Evolutionary conservation across 2,797 vertebrate species (phyloP).

Genomic region (Oreochromis mossambicus): DNA sequence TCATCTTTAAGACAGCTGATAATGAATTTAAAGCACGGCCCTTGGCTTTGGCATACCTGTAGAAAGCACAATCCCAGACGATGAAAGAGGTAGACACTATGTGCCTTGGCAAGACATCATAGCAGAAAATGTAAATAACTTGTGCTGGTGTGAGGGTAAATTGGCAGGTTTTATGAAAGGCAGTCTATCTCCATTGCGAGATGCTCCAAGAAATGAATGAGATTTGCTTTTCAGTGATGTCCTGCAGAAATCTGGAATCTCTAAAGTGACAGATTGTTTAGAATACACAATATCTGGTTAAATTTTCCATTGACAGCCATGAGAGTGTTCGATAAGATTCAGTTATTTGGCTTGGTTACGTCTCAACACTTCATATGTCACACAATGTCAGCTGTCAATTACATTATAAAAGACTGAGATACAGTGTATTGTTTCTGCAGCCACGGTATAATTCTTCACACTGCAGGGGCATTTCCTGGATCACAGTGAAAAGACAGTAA

Average conservation of each 20-base stretch:
- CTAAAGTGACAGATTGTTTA: constrained; percentile 1
- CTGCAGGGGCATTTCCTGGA: not conserved
- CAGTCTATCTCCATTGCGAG: constrained; percentile 10
- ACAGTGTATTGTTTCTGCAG: not conserved
- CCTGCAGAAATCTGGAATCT: constrained; percentile 8
- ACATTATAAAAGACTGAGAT: not conserved
- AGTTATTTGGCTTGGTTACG: not conserved
- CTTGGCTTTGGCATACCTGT: constrained; percentile 60
- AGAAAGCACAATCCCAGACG: constrained; percentile 56
- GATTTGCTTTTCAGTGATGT: constrained; percentile 24
- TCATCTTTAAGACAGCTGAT: constrained; percentile 72
- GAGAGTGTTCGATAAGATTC: not conserved
- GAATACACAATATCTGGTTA: constrained; percentile 4
- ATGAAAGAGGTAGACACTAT: constrained; percentile 57
- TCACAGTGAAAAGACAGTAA: not conserved
- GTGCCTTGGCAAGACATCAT: constrained; percentile 60
- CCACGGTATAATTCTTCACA: not conserved
- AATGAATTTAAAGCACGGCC: constrained; percentile 71
- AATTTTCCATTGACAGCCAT: not conserved
- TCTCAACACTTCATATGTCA: not conserved
- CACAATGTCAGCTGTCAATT: constrained; percentile 8
- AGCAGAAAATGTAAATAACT: constrained; percentile 61
- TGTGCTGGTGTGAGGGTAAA: constrained; percentile 41
- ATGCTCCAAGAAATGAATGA: constrained; percentile 13
- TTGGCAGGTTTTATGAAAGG: constrained; percentile 56